These are phyloP conservation scores for Diabrotica undecimpunctata DNA, from an alignment of 1,140 invertebrate genomes.

Conservation along the genomic window DNA sequence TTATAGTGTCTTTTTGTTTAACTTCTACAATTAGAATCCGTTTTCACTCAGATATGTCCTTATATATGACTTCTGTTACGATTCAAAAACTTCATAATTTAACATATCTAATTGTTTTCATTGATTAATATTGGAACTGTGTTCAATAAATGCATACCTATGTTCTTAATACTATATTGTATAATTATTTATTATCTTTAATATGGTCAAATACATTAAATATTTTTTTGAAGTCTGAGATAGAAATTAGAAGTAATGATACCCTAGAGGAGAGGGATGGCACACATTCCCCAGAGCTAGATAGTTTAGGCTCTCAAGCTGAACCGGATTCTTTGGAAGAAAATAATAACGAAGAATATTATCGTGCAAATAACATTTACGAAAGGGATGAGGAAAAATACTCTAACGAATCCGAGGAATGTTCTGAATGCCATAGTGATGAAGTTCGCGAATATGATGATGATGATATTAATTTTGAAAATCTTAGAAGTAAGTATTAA, in stretches of 20 bases:
- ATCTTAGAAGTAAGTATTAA: neutral
- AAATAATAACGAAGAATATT: constrained; percentile 6
- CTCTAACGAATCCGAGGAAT: constrained; percentile 6
- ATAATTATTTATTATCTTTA: too few species aligned
- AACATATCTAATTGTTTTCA: too few species aligned
- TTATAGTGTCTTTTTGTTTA: too few species aligned
- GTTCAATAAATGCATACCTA: too few species aligned
- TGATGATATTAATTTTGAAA: neutral
- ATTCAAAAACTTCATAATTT: too few species aligned
- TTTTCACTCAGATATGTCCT: too few species aligned
- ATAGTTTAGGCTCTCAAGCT: neutral
- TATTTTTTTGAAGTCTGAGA: neutral
- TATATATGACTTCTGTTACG: too few species aligned
- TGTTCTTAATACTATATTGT: too few species aligned
- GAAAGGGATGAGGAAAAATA: constrained; percentile 10
- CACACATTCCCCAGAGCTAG: neutral
- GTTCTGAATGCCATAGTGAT: neutral
- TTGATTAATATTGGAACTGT: too few species aligned
- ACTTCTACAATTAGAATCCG: too few species aligned
- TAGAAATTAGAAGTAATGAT: neutral
- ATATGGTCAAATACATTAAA: too few species aligned
- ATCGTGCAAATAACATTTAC: constrained; percentile 1
- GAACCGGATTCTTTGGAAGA: constrained; percentile 2
- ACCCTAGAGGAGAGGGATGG: neutral
- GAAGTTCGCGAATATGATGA: constrained; percentile 9